These are phyloP conservation scores for Gopherus flavomarginatus DNA, from an alignment of 2,113 vertebrate genomes.

Conservation along the genomic window DNA sequence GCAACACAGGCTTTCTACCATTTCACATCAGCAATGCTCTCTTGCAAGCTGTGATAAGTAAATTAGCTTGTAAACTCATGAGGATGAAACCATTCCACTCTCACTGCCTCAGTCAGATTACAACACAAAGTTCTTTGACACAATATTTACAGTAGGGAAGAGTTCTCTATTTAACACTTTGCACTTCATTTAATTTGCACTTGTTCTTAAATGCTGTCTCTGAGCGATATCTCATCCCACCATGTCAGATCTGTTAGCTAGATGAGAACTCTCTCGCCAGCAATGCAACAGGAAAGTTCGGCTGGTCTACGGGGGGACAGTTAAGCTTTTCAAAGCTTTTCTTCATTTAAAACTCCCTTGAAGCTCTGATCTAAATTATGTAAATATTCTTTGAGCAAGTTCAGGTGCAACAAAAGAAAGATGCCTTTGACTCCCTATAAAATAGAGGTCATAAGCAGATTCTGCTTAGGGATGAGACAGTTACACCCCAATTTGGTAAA, in stretches of 20 bases:
- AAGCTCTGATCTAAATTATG: neutral
- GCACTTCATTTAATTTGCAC: slow-evolving; percentile 47
- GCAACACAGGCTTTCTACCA: fast-evolving
- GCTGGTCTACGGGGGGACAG: fast-evolving
- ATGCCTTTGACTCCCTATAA: neutral
- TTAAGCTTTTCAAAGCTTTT: neutral
- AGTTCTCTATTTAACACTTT: slow-evolving; percentile 12
- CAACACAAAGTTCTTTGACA: slow-evolving; percentile 5
- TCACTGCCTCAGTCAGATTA: fast-evolving
- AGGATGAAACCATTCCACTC: neutral
- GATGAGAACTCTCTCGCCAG: neutral
- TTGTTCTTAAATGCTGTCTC: slow-evolving; percentile 16
- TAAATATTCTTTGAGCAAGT: neutral
- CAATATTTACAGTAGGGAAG: slow-evolving; percentile 23
- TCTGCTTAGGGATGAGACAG: neutral
- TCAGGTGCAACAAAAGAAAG: neutral
- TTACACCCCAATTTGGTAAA: neutral
- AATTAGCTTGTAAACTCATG: fast-evolving
- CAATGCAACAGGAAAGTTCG: fast-evolving
- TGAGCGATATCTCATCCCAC: neutral
- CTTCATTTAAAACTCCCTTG: neutral
- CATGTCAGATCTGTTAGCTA: slow-evolving; percentile 14
- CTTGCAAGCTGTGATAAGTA: fast-evolving
- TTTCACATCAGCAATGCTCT: fast-evolving
- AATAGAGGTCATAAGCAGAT: neutral